These are phyloP conservation scores for Neoaliturus tenellus DNA, from an alignment of 2,888 invertebrate genomes.

Conservation along the genomic window DNA sequence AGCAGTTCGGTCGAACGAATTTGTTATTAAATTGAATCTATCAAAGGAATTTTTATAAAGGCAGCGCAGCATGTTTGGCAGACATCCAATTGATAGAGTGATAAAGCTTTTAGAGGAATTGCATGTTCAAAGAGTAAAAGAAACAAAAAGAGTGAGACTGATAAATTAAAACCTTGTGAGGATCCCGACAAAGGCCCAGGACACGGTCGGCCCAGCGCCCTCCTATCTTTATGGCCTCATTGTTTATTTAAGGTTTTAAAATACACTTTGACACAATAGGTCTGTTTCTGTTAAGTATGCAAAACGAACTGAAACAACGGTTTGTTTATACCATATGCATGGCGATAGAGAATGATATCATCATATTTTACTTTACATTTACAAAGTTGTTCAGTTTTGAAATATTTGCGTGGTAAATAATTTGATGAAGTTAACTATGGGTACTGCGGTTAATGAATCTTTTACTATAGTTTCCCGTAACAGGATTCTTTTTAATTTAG, in stretches of 20 bases:
- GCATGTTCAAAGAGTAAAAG: constrained; percentile 6
- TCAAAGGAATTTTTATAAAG: constrained; percentile 1
- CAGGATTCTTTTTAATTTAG: too few relatives aligned
- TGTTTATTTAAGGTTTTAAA: neutral
- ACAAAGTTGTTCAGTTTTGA: too few relatives aligned
- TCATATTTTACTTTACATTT: too few relatives aligned
- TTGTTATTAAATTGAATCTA: constrained; percentile 26
- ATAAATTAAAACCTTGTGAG: constrained; percentile 10
- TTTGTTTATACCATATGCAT: too few relatives aligned
- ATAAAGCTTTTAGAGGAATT: constrained; percentile 10
- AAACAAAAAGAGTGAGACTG: neutral
- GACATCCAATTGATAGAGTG: neutral
- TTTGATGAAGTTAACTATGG: too few relatives aligned
- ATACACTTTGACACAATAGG: neutral
- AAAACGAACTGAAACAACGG: neutral
- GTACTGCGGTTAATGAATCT: too few relatives aligned
- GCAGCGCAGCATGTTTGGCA: neutral
- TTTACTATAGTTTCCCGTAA: too few relatives aligned
- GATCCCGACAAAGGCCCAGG: neutral
- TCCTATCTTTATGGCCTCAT: constrained; percentile 9
- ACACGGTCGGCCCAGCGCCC: neutral
- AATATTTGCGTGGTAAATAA: too few relatives aligned
- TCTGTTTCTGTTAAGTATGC: neutral
- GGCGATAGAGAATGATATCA: too few relatives aligned
- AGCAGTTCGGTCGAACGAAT: neutral